These are phyloP conservation scores for Sciurus niger DNA, from an alignment of 2,113 vertebrate genomes.

Conservation along the genomic window DNA sequence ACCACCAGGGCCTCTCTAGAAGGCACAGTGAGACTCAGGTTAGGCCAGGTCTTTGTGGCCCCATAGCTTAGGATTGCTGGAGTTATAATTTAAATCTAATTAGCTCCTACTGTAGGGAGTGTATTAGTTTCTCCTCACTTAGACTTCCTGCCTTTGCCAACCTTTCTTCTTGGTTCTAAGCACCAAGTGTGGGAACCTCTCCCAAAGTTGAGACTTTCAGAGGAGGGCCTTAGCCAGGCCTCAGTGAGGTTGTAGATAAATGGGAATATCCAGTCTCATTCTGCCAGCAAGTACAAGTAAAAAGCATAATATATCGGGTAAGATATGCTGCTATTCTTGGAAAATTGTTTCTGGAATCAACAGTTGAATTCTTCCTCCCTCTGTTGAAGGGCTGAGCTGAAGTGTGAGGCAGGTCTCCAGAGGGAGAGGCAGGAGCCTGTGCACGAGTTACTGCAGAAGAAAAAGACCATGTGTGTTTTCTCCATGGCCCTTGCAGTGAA, in stretches of 20 bases:
- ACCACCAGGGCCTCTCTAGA: neutral
- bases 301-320: conserved; percentile 38
- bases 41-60: neutral
- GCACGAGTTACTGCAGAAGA: conserved; percentile 60
- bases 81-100: conserved; percentile 32
- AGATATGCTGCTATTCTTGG: conserved; percentile 68
- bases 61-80: neutral
- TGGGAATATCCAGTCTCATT: conserved; percentile 39
- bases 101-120: conserved; percentile 8
- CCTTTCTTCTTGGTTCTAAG: neutral
- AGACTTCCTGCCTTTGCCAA: neutral
- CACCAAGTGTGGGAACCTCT: conserved; percentile 13
- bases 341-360: conserved; percentile 67
- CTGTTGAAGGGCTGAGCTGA: conserved; percentile 58
- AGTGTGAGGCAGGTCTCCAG: conserved; percentile 53
- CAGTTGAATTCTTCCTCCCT: conserved; percentile 50
- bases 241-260: conserved; percentile 22
- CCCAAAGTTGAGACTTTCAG: conserved; percentile 41
- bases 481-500: conserved; percentile 63
- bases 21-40: neutral
- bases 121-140: conserved; percentile 59
- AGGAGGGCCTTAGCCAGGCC: conserved; percentile 12
- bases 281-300: conserved; percentile 63
- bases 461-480: conserved; percentile 57
- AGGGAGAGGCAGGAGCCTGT: neutral